A percentile compares a stretch with the other conserved stretches of the same genome.
Evolutionary conservation across 23 tunicate genomes (phyloP).

Genomic region (Ascidia mentula): DNA sequence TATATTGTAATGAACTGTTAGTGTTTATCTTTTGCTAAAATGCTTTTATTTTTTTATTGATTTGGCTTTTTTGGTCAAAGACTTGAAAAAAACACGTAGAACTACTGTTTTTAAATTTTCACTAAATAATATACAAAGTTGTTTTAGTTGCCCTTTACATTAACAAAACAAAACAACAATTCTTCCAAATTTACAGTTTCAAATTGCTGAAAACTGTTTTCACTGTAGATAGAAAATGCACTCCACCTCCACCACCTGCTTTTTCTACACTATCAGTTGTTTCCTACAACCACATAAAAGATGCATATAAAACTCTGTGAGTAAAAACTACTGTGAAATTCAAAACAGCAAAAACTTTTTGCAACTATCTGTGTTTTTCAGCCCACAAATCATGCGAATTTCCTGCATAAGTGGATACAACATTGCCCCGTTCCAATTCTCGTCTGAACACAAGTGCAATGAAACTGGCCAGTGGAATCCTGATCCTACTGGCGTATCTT

Average conservation of each 20-base stretch:
- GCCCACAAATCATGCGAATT: slow-evolving; percentile 27
- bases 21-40: no score
- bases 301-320: neutral
- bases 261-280: neutral
- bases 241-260: neutral
- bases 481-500: slow-evolving; percentile 23
- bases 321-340: neutral
- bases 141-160: no score
- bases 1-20: no score
- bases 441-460: slow-evolving; percentile 10
- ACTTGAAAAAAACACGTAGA: no score
- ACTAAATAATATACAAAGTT: no score
- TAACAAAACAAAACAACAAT: no score
- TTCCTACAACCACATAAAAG: neutral
- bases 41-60: no score
- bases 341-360: no score
- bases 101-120: no score
- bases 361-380: neutral
- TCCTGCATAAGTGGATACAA: slow-evolving; percentile 50
- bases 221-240: neutral
- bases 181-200: neutral
- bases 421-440: neutral
- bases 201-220: neutral
- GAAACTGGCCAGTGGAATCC: slow-evolving; percentile 15
- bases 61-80: no score